A percentile compares a stretch with the other conserved stretches of the same genome.
Evolutionary conservation across 2,888 invertebrate genomes (phyloP).

Genomic region (Caenorhabditis japonica): DNA sequence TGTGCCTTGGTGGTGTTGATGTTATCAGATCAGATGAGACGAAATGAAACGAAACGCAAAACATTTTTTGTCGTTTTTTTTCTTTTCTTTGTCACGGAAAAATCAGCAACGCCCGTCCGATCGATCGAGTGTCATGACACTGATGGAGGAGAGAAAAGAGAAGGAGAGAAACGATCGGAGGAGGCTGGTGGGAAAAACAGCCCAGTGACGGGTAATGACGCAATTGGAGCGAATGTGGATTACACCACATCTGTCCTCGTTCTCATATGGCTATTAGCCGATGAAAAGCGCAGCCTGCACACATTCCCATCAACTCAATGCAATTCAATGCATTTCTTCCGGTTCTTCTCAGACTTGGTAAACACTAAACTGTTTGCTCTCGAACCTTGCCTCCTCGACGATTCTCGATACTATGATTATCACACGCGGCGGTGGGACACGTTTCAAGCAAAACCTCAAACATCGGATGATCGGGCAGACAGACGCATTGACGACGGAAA

Average conservation of each 20-base stretch:
- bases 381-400: constrained; percentile 37
- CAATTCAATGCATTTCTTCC: too few relatives aligned
- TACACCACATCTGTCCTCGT: constrained; percentile 37
- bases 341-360: constrained; percentile 3
- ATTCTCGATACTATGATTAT: constrained; percentile 32
- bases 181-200: constrained; percentile 23
- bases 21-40: too few relatives aligned
- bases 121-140: constrained; percentile 36
- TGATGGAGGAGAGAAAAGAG: constrained; percentile 1
- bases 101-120: constrained; percentile 37
- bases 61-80: constrained; percentile 29
- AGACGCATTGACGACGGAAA: constrained; percentile 28
- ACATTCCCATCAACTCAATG: too few relatives aligned
- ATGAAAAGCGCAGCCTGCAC: too few relatives aligned
- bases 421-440: constrained; percentile 20
- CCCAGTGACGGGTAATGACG: constrained; percentile 47
- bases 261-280: too few relatives aligned
- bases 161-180: constrained; percentile 35
- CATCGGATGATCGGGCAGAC: constrained; percentile 16
- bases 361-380: constrained; percentile 43
- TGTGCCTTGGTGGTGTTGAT: constrained; percentile 35
- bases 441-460: constrained; percentile 46
- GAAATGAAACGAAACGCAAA: too few relatives aligned
- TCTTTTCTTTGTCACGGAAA: constrained; percentile 45
- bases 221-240: constrained; percentile 53